A percentile compares a stretch with the other conserved stretches of the same genome.
These are phyloP conservation scores for Pegea sp. DNA, from an alignment of 23 tunicate genomes.

Conservation along the genomic window DNA sequence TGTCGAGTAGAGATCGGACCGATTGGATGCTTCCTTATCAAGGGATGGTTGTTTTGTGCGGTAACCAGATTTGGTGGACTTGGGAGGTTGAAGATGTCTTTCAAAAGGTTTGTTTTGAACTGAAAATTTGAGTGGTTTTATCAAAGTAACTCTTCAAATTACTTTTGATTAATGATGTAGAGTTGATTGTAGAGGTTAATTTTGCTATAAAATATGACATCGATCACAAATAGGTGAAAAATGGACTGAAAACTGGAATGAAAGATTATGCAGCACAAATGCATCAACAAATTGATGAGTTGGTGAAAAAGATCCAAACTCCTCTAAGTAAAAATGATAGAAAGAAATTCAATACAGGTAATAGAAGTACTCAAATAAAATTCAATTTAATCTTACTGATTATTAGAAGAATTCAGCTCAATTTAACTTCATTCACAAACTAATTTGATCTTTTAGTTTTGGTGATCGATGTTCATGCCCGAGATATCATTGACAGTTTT, in stretches of 20 bases:
- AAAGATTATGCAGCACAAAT: slow-evolving; percentile 73
- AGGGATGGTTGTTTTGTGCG: slow-evolving; percentile 95
- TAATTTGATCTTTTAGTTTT: too few species aligned
- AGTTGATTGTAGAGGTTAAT: too few species aligned
- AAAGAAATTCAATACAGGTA: slow-evolving; percentile 80
- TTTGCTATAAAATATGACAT: too few species aligned
- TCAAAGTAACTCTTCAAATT: too few species aligned
- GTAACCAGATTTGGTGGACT: slow-evolving; percentile 99
- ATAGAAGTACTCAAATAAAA: background rate
- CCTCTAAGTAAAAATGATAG: slow-evolving; percentile 64
- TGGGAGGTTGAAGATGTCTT: slow-evolving; percentile 99
- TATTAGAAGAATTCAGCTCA: too few species aligned
- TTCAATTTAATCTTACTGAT: background rate
- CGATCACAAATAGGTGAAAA: too few species aligned
- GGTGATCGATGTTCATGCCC: slow-evolving; percentile 96
- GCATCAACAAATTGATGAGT: slow-evolving; percentile 67
- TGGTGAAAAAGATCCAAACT: slow-evolving; percentile 60
- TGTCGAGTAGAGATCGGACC: slow-evolving; percentile 25
- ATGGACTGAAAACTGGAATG: slow-evolving; percentile 86
- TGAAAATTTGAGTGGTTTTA: too few species aligned
- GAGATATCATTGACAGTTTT: slow-evolving; percentile 88
- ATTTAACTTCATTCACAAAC: too few species aligned
- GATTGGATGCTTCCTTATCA: slow-evolving; percentile 95
- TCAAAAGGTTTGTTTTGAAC: slow-evolving; percentile 19
- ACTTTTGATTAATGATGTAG: too few species aligned